Conservation (phyloP, 2,113 vertebrate species). For the Cranoglanis bouderius region DNA sequence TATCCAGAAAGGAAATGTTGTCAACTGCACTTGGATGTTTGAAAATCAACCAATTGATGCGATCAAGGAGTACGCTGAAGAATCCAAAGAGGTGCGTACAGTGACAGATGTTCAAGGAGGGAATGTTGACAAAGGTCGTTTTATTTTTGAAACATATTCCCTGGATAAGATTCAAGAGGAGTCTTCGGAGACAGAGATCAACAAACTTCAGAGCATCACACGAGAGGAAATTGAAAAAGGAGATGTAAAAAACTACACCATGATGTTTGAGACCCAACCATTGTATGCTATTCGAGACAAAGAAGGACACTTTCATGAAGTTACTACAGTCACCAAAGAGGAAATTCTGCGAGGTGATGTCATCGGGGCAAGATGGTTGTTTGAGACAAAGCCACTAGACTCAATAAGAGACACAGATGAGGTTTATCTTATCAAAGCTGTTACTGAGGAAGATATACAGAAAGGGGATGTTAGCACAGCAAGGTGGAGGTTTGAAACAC, state of each 20-base stretch:
- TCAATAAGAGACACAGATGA: slow-evolving; percentile 83
- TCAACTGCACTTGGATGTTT: slow-evolving; percentile 85
- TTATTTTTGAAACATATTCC: slow-evolving; percentile 88
- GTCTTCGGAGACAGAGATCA: slow-evolving; percentile 65
- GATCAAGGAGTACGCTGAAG: slow-evolving; percentile 72
- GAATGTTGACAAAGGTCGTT: slow-evolving; percentile 83
- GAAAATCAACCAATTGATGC: slow-evolving; percentile 85
- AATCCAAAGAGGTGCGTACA: slow-evolving; percentile 67
- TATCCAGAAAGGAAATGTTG: slow-evolving; percentile 85
- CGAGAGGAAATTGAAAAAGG: slow-evolving; percentile 78
- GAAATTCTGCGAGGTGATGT: slow-evolving; percentile 88
- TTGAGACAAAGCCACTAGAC: slow-evolving; percentile 91
- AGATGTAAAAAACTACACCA: slow-evolving; percentile 87
- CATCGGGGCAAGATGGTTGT: slow-evolving; percentile 87
- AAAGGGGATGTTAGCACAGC: slow-evolving; percentile 86
- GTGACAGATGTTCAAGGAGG: slow-evolving; percentile 85
- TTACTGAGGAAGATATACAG: slow-evolving; percentile 88
- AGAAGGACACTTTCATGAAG: slow-evolving; percentile 89
- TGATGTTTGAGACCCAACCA: slow-evolving; percentile 91
- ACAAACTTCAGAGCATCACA: slow-evolving; percentile 68
- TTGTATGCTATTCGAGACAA: slow-evolving; percentile 88
- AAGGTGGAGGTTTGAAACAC: slow-evolving; percentile 89
- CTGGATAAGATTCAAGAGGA: slow-evolving; percentile 85
- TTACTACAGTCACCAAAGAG: slow-evolving; percentile 90
- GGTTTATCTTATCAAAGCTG: slow-evolving; percentile 88